These are phyloP conservation scores for Agrilus planipennis DNA, from an alignment of 1,140 invertebrate species.

Conservation along the genomic window DNA sequence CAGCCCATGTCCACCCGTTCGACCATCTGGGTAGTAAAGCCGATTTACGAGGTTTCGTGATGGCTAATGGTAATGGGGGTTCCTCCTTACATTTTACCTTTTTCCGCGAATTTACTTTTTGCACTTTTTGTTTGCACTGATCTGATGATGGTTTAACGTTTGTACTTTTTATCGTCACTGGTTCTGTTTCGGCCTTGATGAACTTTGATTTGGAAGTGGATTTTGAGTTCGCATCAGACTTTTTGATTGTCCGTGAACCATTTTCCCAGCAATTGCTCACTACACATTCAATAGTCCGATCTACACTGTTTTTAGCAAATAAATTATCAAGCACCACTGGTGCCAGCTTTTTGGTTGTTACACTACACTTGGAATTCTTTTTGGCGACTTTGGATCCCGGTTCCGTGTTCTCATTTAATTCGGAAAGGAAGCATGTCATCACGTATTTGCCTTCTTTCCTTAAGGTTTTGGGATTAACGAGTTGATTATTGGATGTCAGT, in stretches of 20 bases:
- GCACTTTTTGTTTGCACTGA: conserved; percentile 5
- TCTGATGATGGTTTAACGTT: conserved; percentile 9
- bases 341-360: conserved; percentile 34
- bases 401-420: conserved; percentile 25
- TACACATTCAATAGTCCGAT: conserved; percentile 36
- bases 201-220: conserved; percentile 37
- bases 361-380: conserved; percentile 30
- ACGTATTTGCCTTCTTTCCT: conserved; percentile 15
- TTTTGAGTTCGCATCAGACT: conserved; percentile 2
- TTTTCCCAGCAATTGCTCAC: conserved; percentile 20
- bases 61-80: conserved; percentile 28
- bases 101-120: conserved; percentile 9
- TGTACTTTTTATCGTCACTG: conserved; percentile 13
- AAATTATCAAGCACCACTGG: conserved; percentile 38
- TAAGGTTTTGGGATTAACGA: conserved; percentile 15
- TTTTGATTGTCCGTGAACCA: conserved; percentile 5
- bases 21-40: conserved; percentile 64
- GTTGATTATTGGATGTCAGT: conserved; percentile 20
- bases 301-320: conserved; percentile 42
- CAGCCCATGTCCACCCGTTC: conserved; percentile 87
- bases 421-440: conserved; percentile 14
- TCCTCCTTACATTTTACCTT: conserved; percentile 33
- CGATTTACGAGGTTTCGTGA: conserved; percentile 32
- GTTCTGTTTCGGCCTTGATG: conserved; percentile 7
- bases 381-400: conserved; percentile 11